These are phyloP conservation scores for Motacilla tschutschensis DNA, from an alignment of 2,113 vertebrate genomes.

Conservation along the genomic window DNA sequence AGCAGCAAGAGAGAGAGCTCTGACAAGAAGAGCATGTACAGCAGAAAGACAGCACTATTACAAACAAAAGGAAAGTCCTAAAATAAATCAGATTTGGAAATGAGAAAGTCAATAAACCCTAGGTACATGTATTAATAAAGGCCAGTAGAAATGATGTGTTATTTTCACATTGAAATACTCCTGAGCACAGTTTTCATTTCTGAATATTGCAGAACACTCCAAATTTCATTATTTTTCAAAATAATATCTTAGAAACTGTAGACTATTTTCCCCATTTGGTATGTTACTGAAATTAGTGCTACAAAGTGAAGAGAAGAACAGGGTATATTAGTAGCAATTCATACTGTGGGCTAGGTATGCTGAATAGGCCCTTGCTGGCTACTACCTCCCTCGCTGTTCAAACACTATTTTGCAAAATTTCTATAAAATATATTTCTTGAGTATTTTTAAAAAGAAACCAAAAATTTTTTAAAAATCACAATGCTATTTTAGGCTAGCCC, in stretches of 20 bases:
- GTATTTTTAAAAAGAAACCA: not conserved
- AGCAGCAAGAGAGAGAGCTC: not conserved
- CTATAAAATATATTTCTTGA: not conserved
- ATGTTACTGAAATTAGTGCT: not conserved
- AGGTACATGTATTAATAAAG: not conserved
- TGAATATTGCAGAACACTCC: not conserved
- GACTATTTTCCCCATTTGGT: not conserved
- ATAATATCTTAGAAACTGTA: not conserved
- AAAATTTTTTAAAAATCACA: not conserved
- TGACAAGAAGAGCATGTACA: not conserved
- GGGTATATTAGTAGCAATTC: not conserved
- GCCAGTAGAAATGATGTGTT: not conserved
- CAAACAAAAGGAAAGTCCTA: not conserved
- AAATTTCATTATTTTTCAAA: not conserved
- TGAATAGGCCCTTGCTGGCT: not conserved
- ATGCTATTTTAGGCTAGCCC: not conserved
- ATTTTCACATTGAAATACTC: not conserved
- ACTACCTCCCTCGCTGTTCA: not conserved
- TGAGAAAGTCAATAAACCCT: not conserved
- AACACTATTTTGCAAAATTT: not conserved
- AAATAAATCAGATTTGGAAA: not conserved
- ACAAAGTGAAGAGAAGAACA: not conserved
- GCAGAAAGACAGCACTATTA: not conserved
- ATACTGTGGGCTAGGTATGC: not conserved
- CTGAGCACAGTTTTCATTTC: not conserved